Base-by-base conservation (phyloP, 2,888 invertebrate genomes). In the Scelioninae gen. 2 region DNA sequence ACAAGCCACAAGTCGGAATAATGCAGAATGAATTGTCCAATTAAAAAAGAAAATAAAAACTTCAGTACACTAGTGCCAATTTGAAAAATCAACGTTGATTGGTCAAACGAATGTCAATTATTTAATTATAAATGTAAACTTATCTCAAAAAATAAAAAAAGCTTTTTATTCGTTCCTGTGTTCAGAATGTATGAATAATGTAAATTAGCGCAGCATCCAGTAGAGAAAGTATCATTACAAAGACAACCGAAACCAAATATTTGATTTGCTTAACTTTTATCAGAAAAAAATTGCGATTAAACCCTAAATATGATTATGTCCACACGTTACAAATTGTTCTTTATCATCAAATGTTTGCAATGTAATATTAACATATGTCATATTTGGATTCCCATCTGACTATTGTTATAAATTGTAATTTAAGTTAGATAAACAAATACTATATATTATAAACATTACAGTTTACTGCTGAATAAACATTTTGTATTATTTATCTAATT, bases 261-360 rank as follows among this genome's bases (percentile, higher is more conserved):
- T 61, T 61, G 50, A 25, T 4, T 61, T 25, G 22, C 39, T 63
- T 43, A 43, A 63, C 63, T 39, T 61, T 63, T 63, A 63, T 63
- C 63, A 45, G 33, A 53, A 35, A 53, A 43, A 64, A 45, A 18
- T 25, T 45, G 33, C 16, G 41, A 63, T 53, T 53, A 53, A 45
- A 18, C 35, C 53, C 22, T 33, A 64, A 64, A 45, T 25, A 35
- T 35, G 18, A 13, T 48, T 48, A n/a, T 31, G 48, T 10, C 18
- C 18, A 10, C n/a, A 9, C 39, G 7, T 13, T 43, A 9, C 45
- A 45, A 45, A 45, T 31, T 28, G 19, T 19, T 11, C 33, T 33
- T 13, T 28, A n/a, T 37, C 41, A 9, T 22, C 9, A 3, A 2
- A 18, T 31, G 55, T 50, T 48, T 57, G 19, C 50, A 41, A 43